Percentiles rank a stretch among this genome's conserved stretches.
These are phyloP conservation scores for Salvator merianae DNA, from an alignment of 2,113 vertebrate genomes.

Conservation along the genomic window DNA sequence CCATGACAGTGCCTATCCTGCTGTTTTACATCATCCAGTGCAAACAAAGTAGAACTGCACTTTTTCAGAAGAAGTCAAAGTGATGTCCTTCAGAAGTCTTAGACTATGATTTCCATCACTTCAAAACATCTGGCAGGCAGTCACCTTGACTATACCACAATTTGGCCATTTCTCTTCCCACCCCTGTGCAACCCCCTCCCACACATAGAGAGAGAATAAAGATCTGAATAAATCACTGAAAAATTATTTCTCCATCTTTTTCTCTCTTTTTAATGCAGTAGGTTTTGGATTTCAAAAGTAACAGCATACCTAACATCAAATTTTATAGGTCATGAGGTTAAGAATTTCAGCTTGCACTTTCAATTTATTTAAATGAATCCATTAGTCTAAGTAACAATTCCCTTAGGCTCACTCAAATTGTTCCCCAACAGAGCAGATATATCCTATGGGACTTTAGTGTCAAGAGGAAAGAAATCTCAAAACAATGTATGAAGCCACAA, in stretches of 20 bases:
- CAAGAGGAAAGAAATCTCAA: conserved; percentile 30
- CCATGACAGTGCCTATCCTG: too few relatives aligned
- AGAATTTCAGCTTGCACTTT: background rate
- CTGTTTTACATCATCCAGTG: too few relatives aligned
- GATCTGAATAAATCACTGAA: background rate
- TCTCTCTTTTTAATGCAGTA: conserved; percentile 26
- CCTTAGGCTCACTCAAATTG: conserved; percentile 24
- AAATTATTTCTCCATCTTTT: background rate
- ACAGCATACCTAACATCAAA: conserved; percentile 27
- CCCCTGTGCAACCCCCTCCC: too few relatives aligned
- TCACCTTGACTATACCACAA: too few relatives aligned
- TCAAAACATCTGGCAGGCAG: too few relatives aligned
- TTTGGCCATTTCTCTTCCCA: too few relatives aligned
- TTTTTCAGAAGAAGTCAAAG: too few relatives aligned
- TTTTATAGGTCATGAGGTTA: background rate
- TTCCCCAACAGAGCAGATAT: conserved; percentile 51
- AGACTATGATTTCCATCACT: too few relatives aligned
- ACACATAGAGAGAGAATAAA: too few relatives aligned
- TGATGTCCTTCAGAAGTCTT: too few relatives aligned
- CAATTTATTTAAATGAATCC: conserved; percentile 54
- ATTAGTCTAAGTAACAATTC: conserved; percentile 60
- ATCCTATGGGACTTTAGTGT: conserved; percentile 40
- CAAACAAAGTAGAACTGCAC: too few relatives aligned
- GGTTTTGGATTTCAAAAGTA: conserved; percentile 26
- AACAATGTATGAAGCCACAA: background rate